These are phyloP conservation scores for Austrolebias charrua DNA, from an alignment of 2,797 vertebrate genomes.

Conservation along the genomic window DNA sequence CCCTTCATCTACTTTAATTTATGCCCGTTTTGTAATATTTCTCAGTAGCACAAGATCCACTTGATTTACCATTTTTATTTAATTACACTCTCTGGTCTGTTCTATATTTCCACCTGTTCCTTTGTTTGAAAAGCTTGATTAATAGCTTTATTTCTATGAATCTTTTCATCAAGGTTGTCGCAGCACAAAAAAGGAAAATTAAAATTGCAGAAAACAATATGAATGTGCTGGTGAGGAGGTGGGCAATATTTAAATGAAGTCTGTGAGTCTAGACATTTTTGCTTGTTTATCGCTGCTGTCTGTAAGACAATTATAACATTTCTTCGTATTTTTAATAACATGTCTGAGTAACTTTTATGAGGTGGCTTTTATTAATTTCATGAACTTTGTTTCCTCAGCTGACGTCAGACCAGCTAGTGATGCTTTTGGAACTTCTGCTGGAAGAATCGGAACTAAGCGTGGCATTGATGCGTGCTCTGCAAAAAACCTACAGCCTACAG, in stretches of 20 bases:
- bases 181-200: conserved; percentile 44
- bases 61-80: conserved; percentile 66
- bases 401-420: conserved; percentile 88
- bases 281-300: conserved; percentile 24
- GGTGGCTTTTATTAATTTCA: conserved; percentile 28
- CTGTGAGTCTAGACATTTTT: conserved; percentile 28
- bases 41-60: conserved; percentile 53
- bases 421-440: conserved; percentile 90
- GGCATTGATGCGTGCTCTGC: conserved; percentile 74
- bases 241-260: conserved; percentile 34
- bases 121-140: conserved; percentile 51
- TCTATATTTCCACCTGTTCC: conserved; percentile 52
- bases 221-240: conserved; percentile 36
- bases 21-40: conserved; percentile 61
- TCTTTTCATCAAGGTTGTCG: conserved; percentile 36
- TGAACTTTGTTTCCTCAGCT: conserved; percentile 78
- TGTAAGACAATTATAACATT: conserved; percentile 13
- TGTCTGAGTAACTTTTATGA: conserved; percentile 22
- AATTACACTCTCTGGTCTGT: conserved; percentile 46
- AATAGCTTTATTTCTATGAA: conserved; percentile 48
- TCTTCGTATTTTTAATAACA: conserved; percentile 23
- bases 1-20: conserved; percentile 34
- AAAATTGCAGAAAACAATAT: conserved; percentile 49
- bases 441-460: conserved; percentile 83
- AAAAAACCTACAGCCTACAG: conserved; percentile 81